Conservation (phyloP, 2,888 invertebrate genomes). For the Endomychus coccineus region DNA sequence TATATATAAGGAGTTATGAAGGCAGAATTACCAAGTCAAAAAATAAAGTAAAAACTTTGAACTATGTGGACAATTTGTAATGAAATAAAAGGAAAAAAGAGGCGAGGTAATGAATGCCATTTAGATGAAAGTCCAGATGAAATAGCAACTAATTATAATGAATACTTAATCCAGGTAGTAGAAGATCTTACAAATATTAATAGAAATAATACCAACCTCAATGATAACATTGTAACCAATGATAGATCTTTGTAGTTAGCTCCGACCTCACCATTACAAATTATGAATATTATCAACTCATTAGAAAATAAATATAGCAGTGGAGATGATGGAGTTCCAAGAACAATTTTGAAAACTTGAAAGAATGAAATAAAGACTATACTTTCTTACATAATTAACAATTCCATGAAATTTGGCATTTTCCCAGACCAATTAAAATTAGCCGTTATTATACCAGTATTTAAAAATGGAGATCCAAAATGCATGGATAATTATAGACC, state of each 20-base stretch:
- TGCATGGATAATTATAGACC: slow-evolving; percentile 12
- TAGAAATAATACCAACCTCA: slow-evolving; percentile 1
- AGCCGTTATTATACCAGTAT: slow-evolving; percentile 7
- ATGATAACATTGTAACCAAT: background rate
- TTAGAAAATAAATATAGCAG: slow-evolving; percentile 11
- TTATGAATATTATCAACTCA: background rate
- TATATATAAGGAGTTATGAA: no score
- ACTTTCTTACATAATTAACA: slow-evolving; percentile 11
- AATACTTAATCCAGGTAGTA: no score
- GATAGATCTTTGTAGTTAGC: background rate
- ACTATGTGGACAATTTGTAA: slow-evolving; percentile 4
- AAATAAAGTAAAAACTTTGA: no score
- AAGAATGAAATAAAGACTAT: background rate
- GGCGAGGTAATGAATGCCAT: background rate
- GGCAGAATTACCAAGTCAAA: no score
- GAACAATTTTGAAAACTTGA: slow-evolving; percentile 6
- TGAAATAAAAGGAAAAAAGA: slow-evolving; percentile 1
- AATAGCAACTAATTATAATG: no score
- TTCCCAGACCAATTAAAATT: slow-evolving; percentile 11
- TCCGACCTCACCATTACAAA: background rate
- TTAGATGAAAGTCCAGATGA: no score
- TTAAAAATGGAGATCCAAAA: slow-evolving; percentile 9
- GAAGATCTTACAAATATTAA: no score
- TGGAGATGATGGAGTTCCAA: slow-evolving; percentile 12
- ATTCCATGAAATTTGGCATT: slow-evolving; percentile 6